Evolutionary conservation across 2,888 invertebrate species (phyloP), one percentile per base, ranked within the genome.

Genomic region (Pinctada fucata): DNA sequence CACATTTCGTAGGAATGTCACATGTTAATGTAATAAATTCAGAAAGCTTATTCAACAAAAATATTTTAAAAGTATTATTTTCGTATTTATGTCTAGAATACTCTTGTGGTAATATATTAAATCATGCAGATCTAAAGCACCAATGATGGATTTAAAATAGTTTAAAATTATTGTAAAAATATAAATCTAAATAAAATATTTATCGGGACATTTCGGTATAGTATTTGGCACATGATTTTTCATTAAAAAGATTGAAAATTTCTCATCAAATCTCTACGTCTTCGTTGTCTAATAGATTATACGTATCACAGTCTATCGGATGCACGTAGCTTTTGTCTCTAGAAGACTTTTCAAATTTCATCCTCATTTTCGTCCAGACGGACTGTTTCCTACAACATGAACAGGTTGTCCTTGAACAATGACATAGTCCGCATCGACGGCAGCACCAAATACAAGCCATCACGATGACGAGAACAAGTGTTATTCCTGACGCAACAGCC

Each of bases 361-460:
- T 10, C 13, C 58, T 58, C 8, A 58, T 31, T 31, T 31, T 31
- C 31, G 31, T 31, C 31, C 31, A 31, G 31, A 31, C 31, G 31
- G 31, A 31, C 31, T 31, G 58, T 10, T 58, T 58, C 13, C 13
- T 58, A 58, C 6, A 58, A 13, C 58, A 58, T 13, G 58, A 10
- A 10, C 6, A 58, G 13, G 8, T 6, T 58, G 6, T 58, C 58
- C 1, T 58, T 31, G 31, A 31, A 31, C 31, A 31, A 31, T 31
- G 31, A 31, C 31, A 31, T 31, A 31, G 31, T 31, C 31, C 31
- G 31, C 31, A 31, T 31, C 31, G 31, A 31, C 31, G 31, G 58
- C 78, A 78, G 65, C 78, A 78, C 2, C 68, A 50, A 49, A 50
- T n/a, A 47, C 67, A 6, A 13, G 58, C 31, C 10, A 31, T 16